phyloP scores from a whole-genome alignment of 2,113 vertebrate species.

The Cinclus mexicanus region DNA sequence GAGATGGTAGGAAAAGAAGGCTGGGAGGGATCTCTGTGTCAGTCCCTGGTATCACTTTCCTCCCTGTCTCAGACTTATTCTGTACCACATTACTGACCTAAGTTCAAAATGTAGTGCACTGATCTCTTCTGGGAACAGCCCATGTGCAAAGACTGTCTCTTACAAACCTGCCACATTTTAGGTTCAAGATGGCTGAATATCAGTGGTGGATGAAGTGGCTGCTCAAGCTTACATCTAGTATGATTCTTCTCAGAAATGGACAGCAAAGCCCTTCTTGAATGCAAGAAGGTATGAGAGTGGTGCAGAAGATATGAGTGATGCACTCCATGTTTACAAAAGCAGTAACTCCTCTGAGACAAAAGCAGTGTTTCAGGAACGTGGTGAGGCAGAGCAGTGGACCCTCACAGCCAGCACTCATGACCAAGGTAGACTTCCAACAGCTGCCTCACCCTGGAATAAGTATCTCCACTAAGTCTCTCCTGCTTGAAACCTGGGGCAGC shows the following conservation, averaged over 20 bases:
- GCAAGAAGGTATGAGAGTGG: neutral
- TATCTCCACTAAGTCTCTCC: neutral
- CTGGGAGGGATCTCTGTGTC: neutral
- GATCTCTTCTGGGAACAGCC: neutral
- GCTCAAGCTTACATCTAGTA: neutral
- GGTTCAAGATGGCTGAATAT: neutral
- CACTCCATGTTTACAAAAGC: neutral
- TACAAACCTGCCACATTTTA: neutral
- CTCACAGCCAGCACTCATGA: neutral
- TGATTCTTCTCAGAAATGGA: neutral
- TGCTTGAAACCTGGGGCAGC: neutral
- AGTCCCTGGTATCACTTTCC: neutral
- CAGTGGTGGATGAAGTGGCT: neutral
- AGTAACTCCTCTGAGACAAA: neutral
- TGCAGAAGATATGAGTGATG: neutral
- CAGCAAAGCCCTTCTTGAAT: neutral
- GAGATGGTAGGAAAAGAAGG: neutral
- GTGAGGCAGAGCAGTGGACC: neutral
- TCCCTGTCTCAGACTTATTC: neutral
- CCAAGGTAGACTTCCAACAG: neutral
- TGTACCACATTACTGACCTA: neutral
- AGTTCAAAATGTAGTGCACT: neutral
- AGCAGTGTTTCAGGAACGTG: neutral
- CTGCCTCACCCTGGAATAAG: neutral
- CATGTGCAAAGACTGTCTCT: neutral